Evolutionary conservation across 1,140 invertebrate species (phyloP), one percentile per base, ranked within the genome.

Genomic region (Aphaenogaster rudis): DNA sequence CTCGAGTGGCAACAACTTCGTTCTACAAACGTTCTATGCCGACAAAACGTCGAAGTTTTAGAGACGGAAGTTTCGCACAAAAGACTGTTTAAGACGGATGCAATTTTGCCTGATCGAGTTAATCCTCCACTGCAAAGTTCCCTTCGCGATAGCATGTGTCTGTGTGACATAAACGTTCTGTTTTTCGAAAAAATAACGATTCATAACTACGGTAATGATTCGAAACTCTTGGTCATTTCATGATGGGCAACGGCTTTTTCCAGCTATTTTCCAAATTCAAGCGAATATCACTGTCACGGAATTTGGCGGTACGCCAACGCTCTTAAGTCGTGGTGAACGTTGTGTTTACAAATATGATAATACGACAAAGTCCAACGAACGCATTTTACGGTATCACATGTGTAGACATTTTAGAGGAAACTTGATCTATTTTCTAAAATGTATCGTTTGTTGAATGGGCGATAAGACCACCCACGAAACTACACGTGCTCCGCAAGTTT

Each of bases 401-500:
- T 67, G 67, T 86, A 72, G 42, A 72, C 50, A 57, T 57, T 54
- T 72, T 8, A 28, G 7, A 9, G 7, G 45, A 86, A 78, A 81
- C 33, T 28, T 61, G 77, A 77, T 89, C 39, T 81, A 88, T 81
- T 86, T 74, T 52, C n/a, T 28, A n/a, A 57, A 79, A 57, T 77
- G 52, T 59, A 54, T 77, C 63, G 69, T 69, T 57, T 54, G 42
- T 77, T 42, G 21, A 82, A 79, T 48, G 54, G 74, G 69, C 78
- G 85, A 86, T 77, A 84, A 42, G 85, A 36, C 89, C 89, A 91
- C 77, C 86, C 84, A 87, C 42, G 36, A 64, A 50, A 61, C 33
- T 86, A 92, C 91, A 92, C 86, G 77, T 89, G 89, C 91, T 86
- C 57, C 63, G 57, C 72, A 77, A 86, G 78, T 89, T 93, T 93